Evolutionary conservation across 2,888 invertebrate genomes (phyloP).

Genomic region (Strigamia crassipes): DNA sequence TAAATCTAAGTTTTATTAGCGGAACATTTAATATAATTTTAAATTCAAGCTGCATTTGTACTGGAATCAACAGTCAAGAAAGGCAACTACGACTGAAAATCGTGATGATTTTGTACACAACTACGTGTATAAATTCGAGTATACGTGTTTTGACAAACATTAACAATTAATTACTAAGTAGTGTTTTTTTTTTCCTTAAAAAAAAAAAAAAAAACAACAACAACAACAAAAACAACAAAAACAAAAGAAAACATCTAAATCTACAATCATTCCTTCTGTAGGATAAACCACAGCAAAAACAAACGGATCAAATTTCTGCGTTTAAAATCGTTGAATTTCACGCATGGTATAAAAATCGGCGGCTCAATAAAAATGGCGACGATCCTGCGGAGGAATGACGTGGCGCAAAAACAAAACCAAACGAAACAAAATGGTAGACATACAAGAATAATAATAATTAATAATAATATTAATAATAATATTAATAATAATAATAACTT

Average conservation of each 20-base stretch:
- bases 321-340: not conserved
- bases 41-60: constrained; percentile 43
- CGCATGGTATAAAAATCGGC: not conserved
- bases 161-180: constrained; percentile 36
- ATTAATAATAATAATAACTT: too few species aligned
- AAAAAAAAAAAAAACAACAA: not conserved
- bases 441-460: not conserved
- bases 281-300: not conserved
- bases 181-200: not conserved
- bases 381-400: not conserved
- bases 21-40: constrained; percentile 43
- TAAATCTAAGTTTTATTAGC: constrained; percentile 41
- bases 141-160: constrained; percentile 36
- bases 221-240: not conserved
- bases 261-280: constrained; percentile 23
- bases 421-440: not conserved
- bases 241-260: constrained; percentile 5
- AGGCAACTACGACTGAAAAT: constrained; percentile 39
- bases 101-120: constrained; percentile 35
- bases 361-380: not conserved
- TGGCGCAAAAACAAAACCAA: not conserved
- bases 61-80: constrained; percentile 43
- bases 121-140: constrained; percentile 37
- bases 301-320: not conserved
- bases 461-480: too few species aligned